Base-by-base conservation (phyloP, 2,888 invertebrate genomes). In the Cephonodes hylas region DNA sequence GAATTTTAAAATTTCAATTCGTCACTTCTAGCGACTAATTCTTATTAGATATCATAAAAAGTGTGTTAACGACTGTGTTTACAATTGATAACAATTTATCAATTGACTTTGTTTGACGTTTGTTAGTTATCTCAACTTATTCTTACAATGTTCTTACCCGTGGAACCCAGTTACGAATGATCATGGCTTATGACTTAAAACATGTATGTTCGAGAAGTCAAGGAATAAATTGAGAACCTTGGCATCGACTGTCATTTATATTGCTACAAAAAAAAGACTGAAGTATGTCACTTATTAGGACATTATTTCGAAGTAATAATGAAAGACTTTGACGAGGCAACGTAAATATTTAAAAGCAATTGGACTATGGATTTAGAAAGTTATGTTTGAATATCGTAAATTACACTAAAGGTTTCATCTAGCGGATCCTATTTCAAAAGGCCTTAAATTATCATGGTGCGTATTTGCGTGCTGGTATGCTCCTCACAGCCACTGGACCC, bases 161-260 rank as follows among this genome's bases (percentile, higher is more conserved):
- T 64, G n/a, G 59, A 65, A 62, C 67, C 67, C 60, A 70, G 71
- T 70, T 70, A 77, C 68, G 62, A 73, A 75, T 78, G 69, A 74
- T 66, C 38, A 96, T 96, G 96, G 93, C 95, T 58, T 95, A 94
- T 84, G 95, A 97, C 91, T 93, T 98, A 65, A 97, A 97, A 91
- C 94, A 94, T 64, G 96, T 96, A 88, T n/a, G n/a, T n/a, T n/a
- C 94, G 95, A 34, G 97, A 98, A 64, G 97, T 98, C 4, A 96
- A 97, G 81, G 96, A 97, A 67, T 99, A 96, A 81, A 87, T 99
- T 48, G 95, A 98, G 69, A 99, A 98, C 84, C 91, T 99, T 62
- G 97, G 97, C n/a, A 96, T 96, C 46, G 99, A 99, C 84, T 99
- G 99, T 83, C 94, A 97, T 70, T 99, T 98, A 83, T 98, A 98